Conservation (phyloP, 2,113 vertebrate genomes). For the Seriola rivoliana region DNA sequence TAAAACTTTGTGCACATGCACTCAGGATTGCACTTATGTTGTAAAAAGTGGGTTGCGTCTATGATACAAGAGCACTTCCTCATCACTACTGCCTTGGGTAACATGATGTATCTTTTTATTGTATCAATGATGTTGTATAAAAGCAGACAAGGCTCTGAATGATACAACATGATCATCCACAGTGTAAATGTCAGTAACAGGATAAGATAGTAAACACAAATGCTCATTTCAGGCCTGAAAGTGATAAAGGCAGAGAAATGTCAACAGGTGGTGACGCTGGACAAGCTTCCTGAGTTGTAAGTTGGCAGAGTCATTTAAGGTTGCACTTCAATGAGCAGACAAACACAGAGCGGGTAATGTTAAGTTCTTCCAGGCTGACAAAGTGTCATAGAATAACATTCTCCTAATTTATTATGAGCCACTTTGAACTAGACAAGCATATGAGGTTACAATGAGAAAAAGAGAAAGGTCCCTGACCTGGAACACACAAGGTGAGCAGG, state of each 20-base stretch:
- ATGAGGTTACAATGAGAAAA: neutral
- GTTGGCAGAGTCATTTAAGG: neutral
- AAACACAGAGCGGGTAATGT: constrained; percentile 12
- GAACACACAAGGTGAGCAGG: neutral
- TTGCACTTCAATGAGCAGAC: neutral
- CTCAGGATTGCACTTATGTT: too few species aligned
- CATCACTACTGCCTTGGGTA: too few species aligned
- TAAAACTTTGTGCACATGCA: too few species aligned
- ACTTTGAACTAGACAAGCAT: neutral
- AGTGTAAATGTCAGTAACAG: constrained; percentile 9
- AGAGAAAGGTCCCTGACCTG: neutral
- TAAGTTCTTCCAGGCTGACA: neutral
- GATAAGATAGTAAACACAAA: neutral
- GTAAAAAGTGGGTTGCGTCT: too few species aligned
- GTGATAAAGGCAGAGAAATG: constrained; percentile 2
- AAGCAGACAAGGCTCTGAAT: neutral
- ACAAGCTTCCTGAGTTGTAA: constrained; percentile 6
- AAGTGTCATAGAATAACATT: neutral
- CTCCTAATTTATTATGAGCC: neutral
- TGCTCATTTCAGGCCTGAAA: constrained; percentile 1
- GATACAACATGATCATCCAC: neutral
- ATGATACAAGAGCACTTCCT: too few species aligned
- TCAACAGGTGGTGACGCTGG: constrained; percentile 27
- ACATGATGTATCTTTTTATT: too few species aligned
- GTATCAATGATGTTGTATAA: neutral